These are phyloP conservation scores for Fukomys damarensis DNA, from an alignment of 2,113 vertebrate genomes.

Conservation along the genomic window DNA sequence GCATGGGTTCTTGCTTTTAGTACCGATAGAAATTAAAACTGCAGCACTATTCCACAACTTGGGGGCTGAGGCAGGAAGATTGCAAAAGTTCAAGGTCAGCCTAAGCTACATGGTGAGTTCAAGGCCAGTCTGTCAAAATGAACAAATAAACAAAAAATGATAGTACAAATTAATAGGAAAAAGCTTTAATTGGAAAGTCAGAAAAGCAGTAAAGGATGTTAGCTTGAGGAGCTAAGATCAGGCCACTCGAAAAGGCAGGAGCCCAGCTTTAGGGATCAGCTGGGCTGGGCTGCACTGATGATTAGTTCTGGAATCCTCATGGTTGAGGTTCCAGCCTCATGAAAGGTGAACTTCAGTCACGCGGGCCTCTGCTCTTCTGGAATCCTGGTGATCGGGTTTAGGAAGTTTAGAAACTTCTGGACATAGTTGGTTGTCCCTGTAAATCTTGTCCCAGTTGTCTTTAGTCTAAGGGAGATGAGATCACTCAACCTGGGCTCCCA, in stretches of 20 bases:
- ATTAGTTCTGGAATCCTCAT: not conserved
- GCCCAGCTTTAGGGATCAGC: not conserved
- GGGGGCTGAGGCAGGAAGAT: not conserved
- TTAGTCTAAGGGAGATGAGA: no score
- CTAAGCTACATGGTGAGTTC: not conserved
- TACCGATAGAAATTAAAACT: not conserved
- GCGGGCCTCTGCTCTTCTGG: not conserved
- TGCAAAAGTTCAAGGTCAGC: not conserved
- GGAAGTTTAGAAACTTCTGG: not conserved
- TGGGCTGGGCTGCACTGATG: not conserved
- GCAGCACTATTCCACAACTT: not conserved
- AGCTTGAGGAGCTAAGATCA: not conserved
- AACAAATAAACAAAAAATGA: not conserved
- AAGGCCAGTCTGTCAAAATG: not conserved
- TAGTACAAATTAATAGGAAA: not conserved
- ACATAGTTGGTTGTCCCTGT: not conserved
- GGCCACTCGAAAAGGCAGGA: not conserved
- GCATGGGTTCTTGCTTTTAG: not conserved
- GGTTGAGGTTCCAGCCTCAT: not conserved
- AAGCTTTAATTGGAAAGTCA: not conserved
- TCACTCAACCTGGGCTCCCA: not conserved
- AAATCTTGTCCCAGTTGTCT: not conserved
- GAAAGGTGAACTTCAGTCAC: not conserved
- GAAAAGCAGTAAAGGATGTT: not conserved
- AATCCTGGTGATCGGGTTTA: not conserved